Base-by-base conservation (phyloP, 2,113 vertebrate genomes). In the Esox niger region DNA sequence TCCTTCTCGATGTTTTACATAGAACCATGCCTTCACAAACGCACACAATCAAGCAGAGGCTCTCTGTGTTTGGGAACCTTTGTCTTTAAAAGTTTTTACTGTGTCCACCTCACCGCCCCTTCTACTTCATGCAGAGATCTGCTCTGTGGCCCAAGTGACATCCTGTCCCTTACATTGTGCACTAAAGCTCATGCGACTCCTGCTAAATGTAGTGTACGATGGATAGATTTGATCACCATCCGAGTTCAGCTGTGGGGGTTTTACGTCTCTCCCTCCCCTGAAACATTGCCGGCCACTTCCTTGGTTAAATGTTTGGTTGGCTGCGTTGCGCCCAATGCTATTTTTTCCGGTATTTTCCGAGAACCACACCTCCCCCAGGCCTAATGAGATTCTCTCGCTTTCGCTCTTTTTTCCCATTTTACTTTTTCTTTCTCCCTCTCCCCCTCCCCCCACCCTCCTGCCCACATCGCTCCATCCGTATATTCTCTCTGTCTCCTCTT, bases 301-400 rank as follows among this genome's bases (percentile, higher is more conserved):
- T 63, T 71, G 78, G 67, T 71, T 63, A 54, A n/a, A 76, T 76
- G 64, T 62, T 31, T 75, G 62, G 70, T 62, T 81, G 78, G 56
- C 73, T 78, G 70, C 4, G 30, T 21, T 80, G 56, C 46, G 35
- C 30, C 32, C 38, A 33, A n/a, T 58, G 33, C 46, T 31, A 59
- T 66, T 15, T 47, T 75, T 49, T 77, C 25, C 66, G 38, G 64
- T 64, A n/a, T 32, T 49, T 23, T 27, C 62, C 23, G 54, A 64
- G 69, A 70, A 35, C 35, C 67, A 69, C 60, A 63, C 31, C 46
- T 56, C 30, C 70, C 54, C 33, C 17, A 46, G 30, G 49, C 38
- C 71, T 43, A 30, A 75, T 62, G 56, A 66, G 31, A 72, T 69
- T 59, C 4, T 65, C 20, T 21, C 26, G 27, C 23, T 46, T 5